These are phyloP conservation scores for Sander vitreus DNA, from an alignment of 2,113 vertebrate species.

Conservation along the genomic window DNA sequence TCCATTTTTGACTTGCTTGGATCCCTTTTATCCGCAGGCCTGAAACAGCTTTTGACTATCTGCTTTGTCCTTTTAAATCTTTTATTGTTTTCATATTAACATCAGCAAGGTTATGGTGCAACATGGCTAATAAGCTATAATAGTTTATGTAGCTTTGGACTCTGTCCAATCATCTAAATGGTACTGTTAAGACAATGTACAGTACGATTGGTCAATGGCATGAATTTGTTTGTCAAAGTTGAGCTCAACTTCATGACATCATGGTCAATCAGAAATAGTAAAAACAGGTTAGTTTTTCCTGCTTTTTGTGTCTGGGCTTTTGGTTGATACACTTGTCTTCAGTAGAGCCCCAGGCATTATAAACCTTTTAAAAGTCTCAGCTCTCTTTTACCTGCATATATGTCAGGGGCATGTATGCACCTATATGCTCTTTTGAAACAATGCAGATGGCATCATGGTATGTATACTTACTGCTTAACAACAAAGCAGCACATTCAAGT, in stretches of 20 bases:
- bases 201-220: no score
- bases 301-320: background rate
- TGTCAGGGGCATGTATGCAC: slow-evolving; percentile 27
- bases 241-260: no score
- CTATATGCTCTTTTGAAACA: background rate
- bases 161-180: background rate
- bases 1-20: background rate
- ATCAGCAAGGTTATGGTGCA: background rate
- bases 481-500: background rate
- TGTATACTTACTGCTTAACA: slow-evolving; percentile 1
- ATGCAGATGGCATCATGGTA: slow-evolving; percentile 16
- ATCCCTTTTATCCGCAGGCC: background rate
- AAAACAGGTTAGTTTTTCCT: background rate
- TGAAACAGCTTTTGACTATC: background rate
- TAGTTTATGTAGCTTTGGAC: background rate
- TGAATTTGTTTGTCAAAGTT: no score
- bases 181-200: no score
- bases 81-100: background rate
- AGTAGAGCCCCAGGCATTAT: background rate
- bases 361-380: background rate
- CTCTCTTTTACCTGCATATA: background rate
- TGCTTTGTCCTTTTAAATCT: background rate
- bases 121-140: background rate
- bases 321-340: background rate
- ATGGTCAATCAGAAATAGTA: background rate